Evolutionary conservation across 2,113 vertebrate genomes (phyloP).

Genomic region (Acrocephalus arundinaceus): DNA sequence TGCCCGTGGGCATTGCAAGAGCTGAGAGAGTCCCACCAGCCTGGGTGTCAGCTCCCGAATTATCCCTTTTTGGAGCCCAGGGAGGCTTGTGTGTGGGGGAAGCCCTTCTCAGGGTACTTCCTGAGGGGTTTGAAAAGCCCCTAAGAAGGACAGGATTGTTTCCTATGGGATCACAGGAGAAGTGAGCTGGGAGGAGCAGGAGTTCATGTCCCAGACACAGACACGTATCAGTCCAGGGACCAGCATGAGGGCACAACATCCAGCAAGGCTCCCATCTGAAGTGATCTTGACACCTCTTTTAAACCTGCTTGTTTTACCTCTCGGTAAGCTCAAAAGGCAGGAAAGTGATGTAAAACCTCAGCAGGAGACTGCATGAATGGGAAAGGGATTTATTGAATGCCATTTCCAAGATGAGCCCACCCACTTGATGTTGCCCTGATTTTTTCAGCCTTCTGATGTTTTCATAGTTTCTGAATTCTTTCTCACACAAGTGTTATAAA

Average conservation of each 20-base stretch:
- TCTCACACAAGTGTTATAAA: too few relatives aligned
- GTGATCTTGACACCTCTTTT: background rate
- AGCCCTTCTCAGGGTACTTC: too few relatives aligned
- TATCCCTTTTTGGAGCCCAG: too few relatives aligned
- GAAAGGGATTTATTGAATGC: background rate
- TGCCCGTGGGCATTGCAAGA: too few relatives aligned
- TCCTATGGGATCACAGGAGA: background rate
- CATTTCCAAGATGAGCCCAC: background rate
- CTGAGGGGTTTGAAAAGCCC: too few relatives aligned
- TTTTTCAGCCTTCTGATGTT: too few relatives aligned
- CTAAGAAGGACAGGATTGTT: background rate
- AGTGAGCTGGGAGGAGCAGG: background rate
- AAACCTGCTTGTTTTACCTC: background rate
- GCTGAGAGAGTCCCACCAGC: too few relatives aligned
- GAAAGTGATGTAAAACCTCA: background rate
- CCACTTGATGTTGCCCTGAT: background rate
- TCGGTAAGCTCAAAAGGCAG: background rate
- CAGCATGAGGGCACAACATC: background rate
- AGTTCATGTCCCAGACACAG: fast-evolving
- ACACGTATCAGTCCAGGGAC: too few relatives aligned
- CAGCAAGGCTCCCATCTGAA: background rate
- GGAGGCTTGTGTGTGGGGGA: too few relatives aligned
- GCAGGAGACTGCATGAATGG: background rate
- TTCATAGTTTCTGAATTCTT: too few relatives aligned
- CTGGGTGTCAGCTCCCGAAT: too few relatives aligned